Base-by-base conservation (phyloP, 2,797 vertebrate species). In the Lepilemur septentrionalis region DNA sequence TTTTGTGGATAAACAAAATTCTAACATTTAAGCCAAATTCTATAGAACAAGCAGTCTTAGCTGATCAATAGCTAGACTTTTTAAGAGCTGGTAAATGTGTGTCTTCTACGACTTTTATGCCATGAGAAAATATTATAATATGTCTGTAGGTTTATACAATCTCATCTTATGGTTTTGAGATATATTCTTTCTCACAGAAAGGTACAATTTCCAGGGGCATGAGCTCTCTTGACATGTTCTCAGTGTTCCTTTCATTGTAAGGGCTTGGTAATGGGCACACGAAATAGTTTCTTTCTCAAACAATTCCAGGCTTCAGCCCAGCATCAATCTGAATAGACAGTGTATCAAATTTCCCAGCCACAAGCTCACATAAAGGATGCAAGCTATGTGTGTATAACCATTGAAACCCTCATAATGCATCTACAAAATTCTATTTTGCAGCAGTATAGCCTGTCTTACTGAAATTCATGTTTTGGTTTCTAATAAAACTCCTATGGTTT, bases 381-480 rank as follows among this genome's bases (percentile, higher is more conserved):
- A 46, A 69, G 4, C 23, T 11, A 35, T 69, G 32, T 67, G 67
- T n/a, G 5, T 3, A n/a, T 12, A 91, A 81, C 59, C 92, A 55
- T 8, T 41, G 61, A 91, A 48, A n/a, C 35, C 12, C 75, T 41
- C 32, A 81, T 57, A 73, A 67, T 1, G 14, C 25, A 87, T 4
- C 35, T 43, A 9, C 5, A n/a, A 93, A 93, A 72, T 79, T 69
- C 57, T 63, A 30, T 2, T 72, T 46, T 70, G 57, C 43, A 18
- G 38, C 61, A 69, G 22, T 28, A 63, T 28, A 72, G 55, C 23
- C 43, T 70, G 25, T 28, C 69, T 85, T 38, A 38, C 32, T 93
- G 67, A 94, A 87, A 57, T 63, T 63, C 89, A 22, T 48, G 38
- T 11, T 89, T 96, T 22, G 43, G 52, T 92, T 94, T 92, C 61